Conservation (phyloP, 2,888 invertebrate genomes). For the Apamea crenata region DNA sequence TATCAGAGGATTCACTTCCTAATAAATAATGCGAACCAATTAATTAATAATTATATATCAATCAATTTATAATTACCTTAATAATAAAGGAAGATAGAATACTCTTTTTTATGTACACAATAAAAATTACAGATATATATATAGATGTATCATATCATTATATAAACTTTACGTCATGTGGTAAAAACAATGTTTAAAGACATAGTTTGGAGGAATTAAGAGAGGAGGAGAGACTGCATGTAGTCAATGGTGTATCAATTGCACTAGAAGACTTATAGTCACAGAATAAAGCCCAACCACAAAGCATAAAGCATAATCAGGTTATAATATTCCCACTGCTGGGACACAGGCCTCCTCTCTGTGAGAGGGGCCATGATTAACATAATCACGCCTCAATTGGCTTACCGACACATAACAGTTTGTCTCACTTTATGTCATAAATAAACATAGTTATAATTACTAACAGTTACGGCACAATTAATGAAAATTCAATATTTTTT, state of each 20-base stretch:
- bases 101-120: not conserved
- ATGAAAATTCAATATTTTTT: constrained; percentile 30
- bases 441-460: constrained; percentile 40
- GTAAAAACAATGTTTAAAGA: not conserved
- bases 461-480: constrained; percentile 32
- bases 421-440: constrained; percentile 21
- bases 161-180: not conserved
- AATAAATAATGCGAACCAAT: not conserved
- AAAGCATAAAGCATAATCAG: not conserved
- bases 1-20: not conserved
- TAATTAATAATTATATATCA: too few species aligned
- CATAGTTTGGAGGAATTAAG: not conserved
- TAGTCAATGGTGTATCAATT: not conserved
- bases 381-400: not conserved
- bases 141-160: too few species aligned
- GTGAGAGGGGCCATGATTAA: not conserved
- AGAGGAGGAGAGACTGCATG: not conserved
- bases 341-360: not conserved
- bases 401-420: not conserved
- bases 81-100: not conserved
- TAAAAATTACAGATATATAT: not conserved
- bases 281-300: not conserved
- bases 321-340: not conserved
- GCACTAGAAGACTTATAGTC: not conserved
- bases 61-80: not conserved